A percentile compares a stretch with the other conserved stretches of the same genome.
phyloP scores from a whole-genome alignment of 2,888 invertebrate species.

The Andrena hattorfiana region DNA sequence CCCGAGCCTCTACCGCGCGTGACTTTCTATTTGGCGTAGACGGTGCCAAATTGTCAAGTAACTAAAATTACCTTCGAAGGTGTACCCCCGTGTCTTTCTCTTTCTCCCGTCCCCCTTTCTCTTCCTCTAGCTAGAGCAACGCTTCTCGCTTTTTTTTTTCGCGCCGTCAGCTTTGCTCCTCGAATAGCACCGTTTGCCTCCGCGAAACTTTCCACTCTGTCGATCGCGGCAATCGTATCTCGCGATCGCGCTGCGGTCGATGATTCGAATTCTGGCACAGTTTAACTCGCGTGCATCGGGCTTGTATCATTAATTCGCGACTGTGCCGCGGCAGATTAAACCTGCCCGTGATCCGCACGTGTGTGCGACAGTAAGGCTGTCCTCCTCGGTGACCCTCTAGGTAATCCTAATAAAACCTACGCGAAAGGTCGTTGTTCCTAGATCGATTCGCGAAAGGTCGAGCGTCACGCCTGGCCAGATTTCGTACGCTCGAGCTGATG shows the following conservation, averaged over 20 bases:
- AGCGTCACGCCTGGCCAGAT: constrained; percentile 42
- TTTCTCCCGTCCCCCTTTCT: constrained; percentile 47
- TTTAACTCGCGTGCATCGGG: constrained; percentile 15
- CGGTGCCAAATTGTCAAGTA: constrained; percentile 83
- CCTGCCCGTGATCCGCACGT: constrained; percentile 25
- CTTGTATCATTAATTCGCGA: constrained; percentile 16
- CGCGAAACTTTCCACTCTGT: constrained; percentile 15
- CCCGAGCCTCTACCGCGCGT: constrained; percentile 57
- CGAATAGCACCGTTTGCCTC: constrained; percentile 33
- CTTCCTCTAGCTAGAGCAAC: constrained; percentile 1
- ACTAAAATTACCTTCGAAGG: constrained; percentile 83
- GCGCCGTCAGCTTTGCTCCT: constrained; percentile 23
- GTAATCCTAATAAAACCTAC: constrained; percentile 54
- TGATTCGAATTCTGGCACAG: constrained; percentile 7
- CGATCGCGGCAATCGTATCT: not conserved
- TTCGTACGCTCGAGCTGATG: constrained; percentile 58
- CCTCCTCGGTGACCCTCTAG: constrained; percentile 14
- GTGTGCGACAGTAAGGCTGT: constrained; percentile 4
- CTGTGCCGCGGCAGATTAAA: constrained; percentile 3
- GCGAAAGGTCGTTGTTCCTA: constrained; percentile 61
- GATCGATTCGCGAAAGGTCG: constrained; percentile 70
- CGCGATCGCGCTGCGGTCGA: not conserved
- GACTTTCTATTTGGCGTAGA: constrained; percentile 82
- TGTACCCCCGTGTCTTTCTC: constrained; percentile 62
- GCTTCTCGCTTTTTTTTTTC: constrained; percentile 1